Base-by-base conservation (phyloP, 2,113 vertebrate species). In the Sphaerodactylus townsendi region DNA sequence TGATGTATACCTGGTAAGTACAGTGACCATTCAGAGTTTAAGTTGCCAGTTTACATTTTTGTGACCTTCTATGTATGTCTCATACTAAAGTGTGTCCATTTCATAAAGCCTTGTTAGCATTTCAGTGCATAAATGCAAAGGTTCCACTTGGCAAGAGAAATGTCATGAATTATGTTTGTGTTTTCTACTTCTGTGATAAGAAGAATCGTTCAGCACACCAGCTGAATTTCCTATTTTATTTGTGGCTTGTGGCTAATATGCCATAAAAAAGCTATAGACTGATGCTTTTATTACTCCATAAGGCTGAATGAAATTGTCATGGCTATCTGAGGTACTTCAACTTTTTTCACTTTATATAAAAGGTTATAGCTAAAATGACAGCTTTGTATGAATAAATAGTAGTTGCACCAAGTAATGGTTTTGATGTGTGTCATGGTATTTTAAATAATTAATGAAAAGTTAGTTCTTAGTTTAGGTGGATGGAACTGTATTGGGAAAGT, bases 261-360 rank as follows among this genome's bases (percentile, higher is more conserved):
- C 69, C 78, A 48, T 19, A 75, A 23, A 72, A 80, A 82, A 4
- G 28, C 73, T 87, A 6, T 74, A 71, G 44, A 4, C 62, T 83
- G 53, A 56, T 86, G 33, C 8, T 82, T 77, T 64, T 15, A 44
- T 84, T 81, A 0, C 33, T 44, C 79, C 13, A 46, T 85, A n/a
- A 72, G 35, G 10, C 35, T 62, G 15, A 82, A 81, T 91, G 65
- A 77, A 81, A 77, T 66, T 81, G 83, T 83, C 33, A 64, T 87
- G 88, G 46, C 37, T 85, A 11, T 0, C 81, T n/a, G 37, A 44
- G 56, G 14, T 59, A 66, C 50, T 77, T 65, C 25, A 64, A 48
- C 71, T 75, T 28, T 70, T 68, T 88, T 14, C 35, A 89, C 48
- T 74, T 68, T 68, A 0, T 7, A 83, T 62, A 81, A 87, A 78